Evolutionary conservation across 1,140 invertebrate species (phyloP), one percentile per base, ranked within the genome.

Genomic region (Melipona quadrifasciata): DNA sequence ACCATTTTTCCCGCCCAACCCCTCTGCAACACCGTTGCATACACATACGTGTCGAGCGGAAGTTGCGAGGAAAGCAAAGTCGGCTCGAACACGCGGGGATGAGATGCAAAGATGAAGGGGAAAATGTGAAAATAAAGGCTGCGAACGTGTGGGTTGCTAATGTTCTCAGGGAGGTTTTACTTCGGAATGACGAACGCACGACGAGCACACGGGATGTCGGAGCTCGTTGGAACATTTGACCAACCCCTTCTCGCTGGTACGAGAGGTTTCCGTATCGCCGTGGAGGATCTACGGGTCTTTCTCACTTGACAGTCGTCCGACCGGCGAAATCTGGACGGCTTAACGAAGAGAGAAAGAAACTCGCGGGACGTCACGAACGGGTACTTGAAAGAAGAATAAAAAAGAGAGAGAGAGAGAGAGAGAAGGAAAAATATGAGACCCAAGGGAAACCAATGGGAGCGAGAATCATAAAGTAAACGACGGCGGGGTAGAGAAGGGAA

Each of bases 31-130:
- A 6, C 39, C 39, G 39, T 47, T 84, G 84, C 78, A 86, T 82
- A n/a, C 77, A 73, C 73, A 16, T 71, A 82, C 58, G 47, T 80
- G 76, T 34, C 39, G 39, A 24, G 31, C 16, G 19, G 8, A 72
- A 47, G 76, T 10, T 6, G 6, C 3, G 6, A 67, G n/a, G 73
- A 39, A n/a, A 31, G 34, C 12, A 68, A 58, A 11, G 58, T 61
- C 12, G 53, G 10, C 10, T 6, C 5, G 17, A 39, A 31, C 47
- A 51, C 58, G 53, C 53, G 39, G 24, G 0, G n/a, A 14, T 34
- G 14, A 24, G 19, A 21, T 17, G 34, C 16, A 47, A 58, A 31
- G 17, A 24, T 19, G n/a, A 14, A 5, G 55, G 31, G 70, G 51
- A 1, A 24, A 72, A 34, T n/a, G 24, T 17, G 81, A 24, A 51